phyloP scores from a whole-genome alignment of 1,140 invertebrate genomes.

The Calycopis cecrops region DNA sequence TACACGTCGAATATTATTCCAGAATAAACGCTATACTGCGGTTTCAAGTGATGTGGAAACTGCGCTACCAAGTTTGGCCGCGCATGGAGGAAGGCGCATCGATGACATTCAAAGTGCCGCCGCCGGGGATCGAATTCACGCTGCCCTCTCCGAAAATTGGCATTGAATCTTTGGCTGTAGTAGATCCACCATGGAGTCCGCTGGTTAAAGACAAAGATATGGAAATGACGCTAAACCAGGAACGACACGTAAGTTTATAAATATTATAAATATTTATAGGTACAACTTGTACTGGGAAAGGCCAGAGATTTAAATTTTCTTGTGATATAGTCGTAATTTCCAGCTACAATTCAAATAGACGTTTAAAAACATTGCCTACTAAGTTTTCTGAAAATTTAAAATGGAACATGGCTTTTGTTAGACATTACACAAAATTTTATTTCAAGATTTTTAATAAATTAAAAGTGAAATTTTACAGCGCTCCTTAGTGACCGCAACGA shows the following conservation, averaged over 20 bases:
- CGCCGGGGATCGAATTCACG: slow-evolving; percentile 99
- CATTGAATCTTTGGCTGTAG: slow-evolving; percentile 93
- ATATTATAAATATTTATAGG: background rate
- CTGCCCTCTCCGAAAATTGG: slow-evolving; percentile 99
- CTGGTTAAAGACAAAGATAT: slow-evolving; percentile 98
- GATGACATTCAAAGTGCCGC: slow-evolving; percentile 96
- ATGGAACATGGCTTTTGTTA: no score
- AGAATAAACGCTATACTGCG: slow-evolving; percentile 76
- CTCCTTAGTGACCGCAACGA: slow-evolving; percentile 97
- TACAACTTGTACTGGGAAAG: background rate
- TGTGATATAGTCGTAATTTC: no score
- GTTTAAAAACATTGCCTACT: no score
- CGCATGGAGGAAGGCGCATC: slow-evolving; percentile 98
- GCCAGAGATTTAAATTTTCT: background rate
- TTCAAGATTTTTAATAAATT: no score
- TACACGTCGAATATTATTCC: slow-evolving; percentile 19
- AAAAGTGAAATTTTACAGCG: slow-evolving; percentile 76
- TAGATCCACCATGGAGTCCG: slow-evolving; percentile 99
- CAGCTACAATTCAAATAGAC: no score
- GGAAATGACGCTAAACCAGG: slow-evolving; percentile 99
- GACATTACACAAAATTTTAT: no score
- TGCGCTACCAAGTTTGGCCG: slow-evolving; percentile 98
- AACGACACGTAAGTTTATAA: slow-evolving; percentile 89
- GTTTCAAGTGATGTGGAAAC: slow-evolving; percentile 97
- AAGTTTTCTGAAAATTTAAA: no score